Evolutionary conservation across 1,140 invertebrate genomes (phyloP).

Genomic region (Neuroterus valhalla): DNA sequence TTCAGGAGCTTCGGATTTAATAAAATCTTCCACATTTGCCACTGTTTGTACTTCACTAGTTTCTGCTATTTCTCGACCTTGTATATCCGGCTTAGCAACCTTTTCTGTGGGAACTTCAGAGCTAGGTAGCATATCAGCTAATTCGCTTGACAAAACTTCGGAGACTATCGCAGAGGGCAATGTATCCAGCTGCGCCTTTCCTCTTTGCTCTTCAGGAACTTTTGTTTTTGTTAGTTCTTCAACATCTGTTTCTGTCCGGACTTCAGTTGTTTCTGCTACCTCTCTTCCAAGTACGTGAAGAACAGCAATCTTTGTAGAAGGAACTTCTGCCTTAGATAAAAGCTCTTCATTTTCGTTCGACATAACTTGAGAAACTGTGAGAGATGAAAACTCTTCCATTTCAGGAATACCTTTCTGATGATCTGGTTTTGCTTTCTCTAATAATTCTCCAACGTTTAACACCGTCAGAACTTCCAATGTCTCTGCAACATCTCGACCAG

Average conservation of each 20-base stretch:
- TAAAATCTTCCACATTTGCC: conserved; percentile 50
- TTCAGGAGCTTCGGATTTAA: conserved; percentile 47
- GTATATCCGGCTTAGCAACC: conserved; percentile 54
- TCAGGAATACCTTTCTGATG: conserved; percentile 50
- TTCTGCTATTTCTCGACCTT: conserved; percentile 60
- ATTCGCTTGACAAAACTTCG: conserved; percentile 54
- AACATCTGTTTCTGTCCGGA: conserved; percentile 44
- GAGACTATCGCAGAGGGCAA: conserved; percentile 51
- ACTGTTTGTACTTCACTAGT: conserved; percentile 60
- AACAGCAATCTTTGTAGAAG: conserved; percentile 40
- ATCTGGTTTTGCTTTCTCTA: conserved; percentile 41
- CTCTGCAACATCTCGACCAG: conserved; percentile 62
- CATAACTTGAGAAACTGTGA: conserved; percentile 59
- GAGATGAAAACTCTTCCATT: conserved; percentile 54
- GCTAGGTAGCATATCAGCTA: conserved; percentile 40
- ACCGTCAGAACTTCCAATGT: conserved; percentile 56
- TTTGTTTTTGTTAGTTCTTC: conserved; percentile 39
- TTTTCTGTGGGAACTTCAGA: conserved; percentile 47
- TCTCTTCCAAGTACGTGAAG: conserved; percentile 49
- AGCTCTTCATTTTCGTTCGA: conserved; percentile 55
- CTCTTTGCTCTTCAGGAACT: conserved; percentile 43
- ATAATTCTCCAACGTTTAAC: conserved; percentile 52
- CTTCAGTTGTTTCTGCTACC: conserved; percentile 51
- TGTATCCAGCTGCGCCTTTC: conserved; percentile 42
- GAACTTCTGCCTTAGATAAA: conserved; percentile 41